Conservation (phyloP, 2,113 vertebrate genomes). For the Poeciliopsis turrubarensis region DNA sequence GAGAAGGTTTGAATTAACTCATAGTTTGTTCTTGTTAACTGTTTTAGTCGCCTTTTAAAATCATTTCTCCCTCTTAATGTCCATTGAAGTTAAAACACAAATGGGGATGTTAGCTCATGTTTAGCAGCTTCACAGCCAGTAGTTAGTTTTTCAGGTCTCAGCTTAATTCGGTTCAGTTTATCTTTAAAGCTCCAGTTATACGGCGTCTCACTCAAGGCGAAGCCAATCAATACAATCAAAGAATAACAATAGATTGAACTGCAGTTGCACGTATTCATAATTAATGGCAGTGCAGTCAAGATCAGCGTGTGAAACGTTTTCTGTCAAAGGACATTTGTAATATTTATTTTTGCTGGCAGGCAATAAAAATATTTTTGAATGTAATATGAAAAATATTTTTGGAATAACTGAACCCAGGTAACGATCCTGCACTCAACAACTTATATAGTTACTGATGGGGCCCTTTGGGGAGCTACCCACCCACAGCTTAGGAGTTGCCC, state of each 20-base stretch:
- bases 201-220: background rate
- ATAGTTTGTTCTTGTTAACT: background rate
- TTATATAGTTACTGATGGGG: background rate
- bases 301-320: background rate
- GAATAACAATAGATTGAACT: background rate
- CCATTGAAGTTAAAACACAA: background rate
- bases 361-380: background rate
- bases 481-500: too few species aligned
- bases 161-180: background rate
- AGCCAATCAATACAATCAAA: background rate
- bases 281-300: too few species aligned
- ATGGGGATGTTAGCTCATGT: too few species aligned
- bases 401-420: background rate
- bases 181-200: background rate
- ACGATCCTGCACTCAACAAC: background rate
- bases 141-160: background rate
- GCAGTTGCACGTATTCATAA: background rate
- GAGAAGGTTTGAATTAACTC: background rate
- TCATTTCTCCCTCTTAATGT: background rate
- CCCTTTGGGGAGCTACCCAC: background rate
- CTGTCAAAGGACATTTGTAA: background rate
- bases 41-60: background rate
- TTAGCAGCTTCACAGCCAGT: background rate
- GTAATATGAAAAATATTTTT: background rate
- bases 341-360: too few species aligned